phyloP scores from a whole-genome alignment of 2,113 vertebrate genomes.

The Nasalis larvatus region DNA sequence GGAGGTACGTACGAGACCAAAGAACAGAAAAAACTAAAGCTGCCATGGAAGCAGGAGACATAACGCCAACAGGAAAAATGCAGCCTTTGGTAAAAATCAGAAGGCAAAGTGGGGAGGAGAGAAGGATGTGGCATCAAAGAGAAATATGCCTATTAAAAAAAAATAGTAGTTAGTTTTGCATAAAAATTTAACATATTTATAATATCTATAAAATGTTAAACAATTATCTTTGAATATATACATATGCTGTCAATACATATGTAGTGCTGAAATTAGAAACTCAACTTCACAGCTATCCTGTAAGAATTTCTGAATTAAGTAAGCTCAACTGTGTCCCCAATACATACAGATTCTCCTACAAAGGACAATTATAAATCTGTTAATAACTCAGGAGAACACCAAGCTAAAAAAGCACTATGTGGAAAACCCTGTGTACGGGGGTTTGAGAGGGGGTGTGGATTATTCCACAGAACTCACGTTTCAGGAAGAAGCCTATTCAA shows the following conservation, averaged over 20 bases:
- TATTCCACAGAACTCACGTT: slow-evolving; percentile 38
- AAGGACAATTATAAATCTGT: background rate
- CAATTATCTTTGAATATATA: background rate
- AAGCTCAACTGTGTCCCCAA: background rate
- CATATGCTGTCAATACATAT: background rate
- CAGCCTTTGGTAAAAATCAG: background rate
- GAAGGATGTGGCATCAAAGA: background rate
- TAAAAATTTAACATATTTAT: background rate
- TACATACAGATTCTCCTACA: background rate
- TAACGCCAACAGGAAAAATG: background rate
- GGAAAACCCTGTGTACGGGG: background rate
- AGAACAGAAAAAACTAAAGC: slow-evolving; percentile 4
- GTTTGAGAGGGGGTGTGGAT: background rate
- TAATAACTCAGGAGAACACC: background rate
- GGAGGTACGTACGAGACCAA: background rate
- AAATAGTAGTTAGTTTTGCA: background rate
- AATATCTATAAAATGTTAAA: slow-evolving; percentile 17
- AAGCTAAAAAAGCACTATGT: slow-evolving; percentile 29
- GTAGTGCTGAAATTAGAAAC: background rate
- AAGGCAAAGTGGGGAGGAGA: background rate
- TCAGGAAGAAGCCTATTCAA: slow-evolving; percentile 31
- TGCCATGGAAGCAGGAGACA: background rate
- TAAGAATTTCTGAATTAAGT: slow-evolving; percentile 16
- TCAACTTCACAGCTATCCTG: background rate
- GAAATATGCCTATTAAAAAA: background rate